Evolutionary conservation across 2,888 invertebrate species (phyloP), one percentile per base, ranked within the genome.

Genomic region (Tetragonula carbonaria): DNA sequence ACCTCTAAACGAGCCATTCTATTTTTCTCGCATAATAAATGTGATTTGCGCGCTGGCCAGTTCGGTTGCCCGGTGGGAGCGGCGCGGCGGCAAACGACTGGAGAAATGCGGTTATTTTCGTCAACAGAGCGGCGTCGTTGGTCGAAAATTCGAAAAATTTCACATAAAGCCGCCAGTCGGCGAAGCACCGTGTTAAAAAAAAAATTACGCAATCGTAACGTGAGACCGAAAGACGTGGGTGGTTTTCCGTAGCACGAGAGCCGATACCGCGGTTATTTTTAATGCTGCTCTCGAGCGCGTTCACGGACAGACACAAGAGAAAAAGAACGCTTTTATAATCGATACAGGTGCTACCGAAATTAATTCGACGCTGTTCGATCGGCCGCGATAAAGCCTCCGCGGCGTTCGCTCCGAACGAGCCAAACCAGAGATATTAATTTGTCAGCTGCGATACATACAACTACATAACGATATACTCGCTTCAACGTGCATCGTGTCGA

Each of bases 131-230:
- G 68, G 65, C 75, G 84, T 62, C 45, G 83, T 66, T 74, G 50
- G 67, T 68, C 53, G 38, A 68, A 87, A 82, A 80, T 84, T 75
- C 78, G 81, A 89, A 87, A 87, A 88, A 78, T 73, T 85, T 74
- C 81, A 67, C 78, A 59, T 63, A 79, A 74, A 51, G 50, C 74
- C 57, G 62, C 67, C 78, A 8, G 45, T 57, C 77, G 63, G 57
- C 70, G 57, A 21, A 51, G 59, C 68, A 71, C 71, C 57, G 79
- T 78, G 77, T 84, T 90, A 86, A 90, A 87, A 87, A 85, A 87
- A 84, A 90, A 33, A 33, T 28, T 90, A 85, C 88, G 85, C 88
- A 86, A 90, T 90, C 88, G 90, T 86, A 90, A 90, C 78, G 87
- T 76, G 90, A 90, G 87, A 88, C 84, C 73, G 85, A 33, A 51